Conservation (phyloP, 2,797 vertebrate genomes). For the Sebastes dallii region DNA sequence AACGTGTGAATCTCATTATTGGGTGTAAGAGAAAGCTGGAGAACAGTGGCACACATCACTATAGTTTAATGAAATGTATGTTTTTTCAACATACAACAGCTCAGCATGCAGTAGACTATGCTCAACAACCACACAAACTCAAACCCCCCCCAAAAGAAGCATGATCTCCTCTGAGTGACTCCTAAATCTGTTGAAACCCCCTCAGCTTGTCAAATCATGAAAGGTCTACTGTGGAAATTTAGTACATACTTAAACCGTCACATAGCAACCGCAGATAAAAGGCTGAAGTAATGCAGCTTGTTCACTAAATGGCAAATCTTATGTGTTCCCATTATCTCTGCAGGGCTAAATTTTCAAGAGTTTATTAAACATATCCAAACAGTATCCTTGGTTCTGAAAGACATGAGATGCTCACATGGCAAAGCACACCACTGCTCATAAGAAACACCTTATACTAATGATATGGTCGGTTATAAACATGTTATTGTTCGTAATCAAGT, state of each 20-base stretch:
- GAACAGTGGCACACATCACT: not conserved
- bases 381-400: conserved; percentile 30
- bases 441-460: not conserved
- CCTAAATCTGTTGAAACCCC: conserved; percentile 16
- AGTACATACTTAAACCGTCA: conserved; percentile 34
- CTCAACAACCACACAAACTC: not conserved
- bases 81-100: not conserved
- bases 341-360: conserved; percentile 13
- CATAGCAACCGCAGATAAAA: conserved; percentile 65
- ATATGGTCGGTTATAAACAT: not conserved
- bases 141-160: not conserved
- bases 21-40: not conserved
- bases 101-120: not conserved
- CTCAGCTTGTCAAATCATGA: conserved; percentile 24
- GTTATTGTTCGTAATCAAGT: not conserved
- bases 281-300: conserved; percentile 13
- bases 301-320: conserved; percentile 40
- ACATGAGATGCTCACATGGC: not conserved
- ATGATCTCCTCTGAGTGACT: not conserved
- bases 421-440: not conserved
- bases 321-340: conserved; percentile 33
- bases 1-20: not conserved
- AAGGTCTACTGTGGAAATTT: conserved; percentile 34
- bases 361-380: conserved; percentile 41
- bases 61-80: not conserved